Base-by-base conservation (phyloP, 2,888 invertebrate species). In the Aphrophora alni region DNA sequence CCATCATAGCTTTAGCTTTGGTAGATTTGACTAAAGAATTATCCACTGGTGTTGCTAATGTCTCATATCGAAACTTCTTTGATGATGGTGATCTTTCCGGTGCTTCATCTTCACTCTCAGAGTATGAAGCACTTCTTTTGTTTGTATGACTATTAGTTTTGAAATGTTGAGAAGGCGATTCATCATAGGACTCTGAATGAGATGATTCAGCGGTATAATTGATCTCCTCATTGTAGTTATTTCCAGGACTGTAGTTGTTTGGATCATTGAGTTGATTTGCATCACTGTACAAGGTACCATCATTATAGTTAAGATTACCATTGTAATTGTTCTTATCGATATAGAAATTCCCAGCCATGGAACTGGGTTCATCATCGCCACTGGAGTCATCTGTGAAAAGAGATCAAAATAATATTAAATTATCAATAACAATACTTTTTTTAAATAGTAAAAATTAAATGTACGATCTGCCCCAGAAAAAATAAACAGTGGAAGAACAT, bases 1-100 rank as follows among this genome's bases (percentile, higher is more conserved):
- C 78, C 78, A 79, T 79, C 78, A 79, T 79, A 8, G 78, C 78
- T 38, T 79, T 79, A 12, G 78, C 78, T 38, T 79, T 79, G 21
- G 74, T 69, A 38, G 44, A 68, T 14, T 27, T 73, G 21, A 59
- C 59, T 21, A 59, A 59, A 2, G 59, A 2, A 59, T 59, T 14
- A 10, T 59, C 59, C n/a, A 59, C 59, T 0, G n/a, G n/a, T 59
- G 59, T 59, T 21, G 59, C 59, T 59, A 59, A 59, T 21, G n/a
- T 21, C 21, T 59, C 59, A 21, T 7, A 59, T 21, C 21, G 1
- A 59, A 59, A 59, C 21, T 59, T 59, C 14, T 59, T 59, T 21
- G 21, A 59, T 21, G 59, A 21, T 14, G 10, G 44, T 21, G 12
- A n/a, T 8, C 10, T 59, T 59, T 59, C 59, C 5, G 21, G 10